Evolutionary conservation across 2,797 vertebrate genomes (phyloP).

Genomic region (Sebastes umbrosus): DNA sequence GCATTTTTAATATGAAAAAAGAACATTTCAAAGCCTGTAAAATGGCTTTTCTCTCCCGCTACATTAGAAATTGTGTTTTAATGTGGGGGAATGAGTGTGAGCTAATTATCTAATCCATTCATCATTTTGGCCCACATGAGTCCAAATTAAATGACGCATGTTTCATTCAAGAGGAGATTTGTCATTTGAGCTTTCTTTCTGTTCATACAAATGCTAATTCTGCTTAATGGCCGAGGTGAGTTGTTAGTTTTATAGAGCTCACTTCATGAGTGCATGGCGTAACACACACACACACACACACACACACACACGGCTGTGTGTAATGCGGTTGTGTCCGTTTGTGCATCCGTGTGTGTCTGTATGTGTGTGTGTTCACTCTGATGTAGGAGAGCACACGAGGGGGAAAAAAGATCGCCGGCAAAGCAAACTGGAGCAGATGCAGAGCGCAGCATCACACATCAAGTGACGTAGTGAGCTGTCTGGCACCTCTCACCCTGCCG

Average conservation of each 20-base stretch:
- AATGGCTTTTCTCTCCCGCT: neutral
- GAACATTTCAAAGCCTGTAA: neutral
- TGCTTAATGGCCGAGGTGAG: neutral
- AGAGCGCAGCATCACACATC: constrained; percentile 10
- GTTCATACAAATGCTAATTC: neutral
- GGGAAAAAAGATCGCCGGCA: neutral
- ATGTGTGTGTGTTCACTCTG: neutral
- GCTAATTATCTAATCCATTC: neutral
- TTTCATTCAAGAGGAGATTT: neutral
- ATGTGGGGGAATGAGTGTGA: neutral
- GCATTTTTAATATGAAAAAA: neutral
- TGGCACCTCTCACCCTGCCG: constrained; percentile 8
- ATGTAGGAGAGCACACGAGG: constrained; percentile 20
- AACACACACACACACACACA: neutral
- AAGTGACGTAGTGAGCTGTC: constrained; percentile 7
- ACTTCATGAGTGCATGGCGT: neutral
- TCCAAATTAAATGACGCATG: constrained; percentile 5
- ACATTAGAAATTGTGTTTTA: neutral
- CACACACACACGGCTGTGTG: neutral
- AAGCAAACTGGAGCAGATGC: constrained; percentile 48
- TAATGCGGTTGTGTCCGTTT: neutral
- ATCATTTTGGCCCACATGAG: neutral
- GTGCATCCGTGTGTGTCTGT: neutral
- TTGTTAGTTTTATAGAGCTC: constrained; percentile 13
- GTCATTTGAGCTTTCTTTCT: neutral